Evolutionary conservation across 2,888 invertebrate genomes (phyloP).

Genomic region (Plebejus argus): DNA sequence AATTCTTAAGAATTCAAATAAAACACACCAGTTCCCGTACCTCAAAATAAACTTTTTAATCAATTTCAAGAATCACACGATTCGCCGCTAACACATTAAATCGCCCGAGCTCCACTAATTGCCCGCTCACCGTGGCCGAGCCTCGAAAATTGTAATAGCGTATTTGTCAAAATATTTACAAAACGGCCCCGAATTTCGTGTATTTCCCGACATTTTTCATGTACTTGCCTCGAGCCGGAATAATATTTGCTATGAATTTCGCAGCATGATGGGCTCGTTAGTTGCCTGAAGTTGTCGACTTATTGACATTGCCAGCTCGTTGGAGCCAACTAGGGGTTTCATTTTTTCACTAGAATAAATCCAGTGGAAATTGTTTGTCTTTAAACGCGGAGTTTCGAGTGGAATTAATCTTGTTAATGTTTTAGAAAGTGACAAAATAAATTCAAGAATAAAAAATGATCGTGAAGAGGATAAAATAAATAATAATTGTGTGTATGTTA

Average conservation of each 20-base stretch:
- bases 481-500: not conserved
- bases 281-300: constrained; percentile 55
- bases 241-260: constrained; percentile 63
- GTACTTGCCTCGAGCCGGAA: constrained; percentile 47
- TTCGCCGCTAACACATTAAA: not conserved
- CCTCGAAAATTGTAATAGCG: constrained; percentile 10
- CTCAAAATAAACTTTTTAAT: not conserved
- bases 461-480: not conserved
- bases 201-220: constrained; percentile 39
- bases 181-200: constrained; percentile 29
- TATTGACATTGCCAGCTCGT: constrained; percentile 73
- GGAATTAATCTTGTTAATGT: constrained; percentile 33
- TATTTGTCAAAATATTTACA: constrained; percentile 32
- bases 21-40: not conserved
- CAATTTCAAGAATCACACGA: not conserved
- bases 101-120: not conserved
- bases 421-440: not conserved
- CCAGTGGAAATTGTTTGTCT: constrained; percentile 29
- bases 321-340: constrained; percentile 52
- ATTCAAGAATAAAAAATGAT: not conserved
- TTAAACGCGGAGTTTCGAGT: constrained; percentile 36
- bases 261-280: constrained; percentile 63
- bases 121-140: not conserved
- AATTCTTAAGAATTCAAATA: too few relatives aligned
- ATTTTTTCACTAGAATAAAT: constrained; percentile 41